Conservation (phyloP, 2,888 invertebrate genomes). For the Cylindroiulus punctatus region DNA sequence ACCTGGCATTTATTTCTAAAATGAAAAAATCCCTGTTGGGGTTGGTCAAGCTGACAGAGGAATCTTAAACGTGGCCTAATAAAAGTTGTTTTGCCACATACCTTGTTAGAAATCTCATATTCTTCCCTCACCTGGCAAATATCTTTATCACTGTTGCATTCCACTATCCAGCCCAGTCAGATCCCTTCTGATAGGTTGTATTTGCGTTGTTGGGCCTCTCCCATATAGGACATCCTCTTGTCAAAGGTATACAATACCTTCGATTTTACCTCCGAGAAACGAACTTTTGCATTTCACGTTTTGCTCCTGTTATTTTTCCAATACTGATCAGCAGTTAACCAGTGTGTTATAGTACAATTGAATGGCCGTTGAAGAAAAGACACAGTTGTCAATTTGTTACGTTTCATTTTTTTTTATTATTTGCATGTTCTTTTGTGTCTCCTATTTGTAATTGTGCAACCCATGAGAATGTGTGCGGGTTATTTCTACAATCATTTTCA, state of each 20-base stretch:
- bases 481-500: constrained; percentile 27
- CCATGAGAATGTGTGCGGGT: constrained; percentile 15
- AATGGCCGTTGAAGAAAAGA: constrained; percentile 2
- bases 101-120: background rate
- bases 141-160: background rate
- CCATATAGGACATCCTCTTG: background rate
- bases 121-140: background rate
- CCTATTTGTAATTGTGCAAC: background rate
- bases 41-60: too few species aligned
- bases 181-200: background rate
- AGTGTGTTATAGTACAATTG: constrained; percentile 18
- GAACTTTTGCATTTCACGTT: background rate
- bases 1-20: too few species aligned
- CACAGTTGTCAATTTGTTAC: constrained; percentile 6
- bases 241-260: background rate
- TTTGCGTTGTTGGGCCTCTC: background rate
- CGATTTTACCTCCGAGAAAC: background rate
- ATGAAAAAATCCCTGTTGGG: too few species aligned
- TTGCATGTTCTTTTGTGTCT: constrained; percentile 10
- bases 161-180: background rate
- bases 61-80: too few species aligned
- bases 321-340: background rate
- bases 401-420: background rate
- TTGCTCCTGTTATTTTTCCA: constrained; percentile 22
- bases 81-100: too few species aligned